phyloP scores from a whole-genome alignment of 2,888 invertebrate genomes.

The Eupithecia inturbata region DNA sequence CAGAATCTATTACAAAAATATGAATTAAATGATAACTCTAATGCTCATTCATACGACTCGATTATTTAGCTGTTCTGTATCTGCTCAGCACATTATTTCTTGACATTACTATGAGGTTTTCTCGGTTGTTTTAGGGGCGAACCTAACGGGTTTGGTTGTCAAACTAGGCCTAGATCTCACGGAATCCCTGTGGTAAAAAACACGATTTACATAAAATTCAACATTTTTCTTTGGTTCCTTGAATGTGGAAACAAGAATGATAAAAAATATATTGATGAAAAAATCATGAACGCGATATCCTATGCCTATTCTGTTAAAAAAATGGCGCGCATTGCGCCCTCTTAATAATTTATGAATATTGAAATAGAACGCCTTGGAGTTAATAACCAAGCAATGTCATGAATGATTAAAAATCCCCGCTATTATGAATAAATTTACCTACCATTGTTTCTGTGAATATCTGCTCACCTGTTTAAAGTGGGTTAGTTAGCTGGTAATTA shows the following conservation, averaged over 20 bases:
- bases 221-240: too few species aligned
- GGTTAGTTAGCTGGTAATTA: constrained; percentile 12
- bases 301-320: too few species aligned
- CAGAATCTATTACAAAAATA: neutral
- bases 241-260: too few species aligned
- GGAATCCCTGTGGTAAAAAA: too few species aligned
- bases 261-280: too few species aligned
- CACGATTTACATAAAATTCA: too few species aligned
- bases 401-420: constrained; percentile 20
- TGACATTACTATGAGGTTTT: neutral
- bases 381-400: constrained; percentile 23
- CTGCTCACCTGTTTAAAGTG: constrained; percentile 22
- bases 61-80: neutral
- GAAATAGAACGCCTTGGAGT: constrained; percentile 24
- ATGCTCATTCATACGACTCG: neutral
- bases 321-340: too few species aligned
- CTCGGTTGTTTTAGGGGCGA: too few species aligned
- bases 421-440: constrained; percentile 9
- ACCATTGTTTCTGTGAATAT: constrained; percentile 13
- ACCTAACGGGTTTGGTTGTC: too few species aligned
- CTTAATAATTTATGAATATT: constrained; percentile 18
- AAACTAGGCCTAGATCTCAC: too few species aligned
- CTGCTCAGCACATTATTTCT: constrained; percentile 3
- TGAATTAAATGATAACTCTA: neutral
- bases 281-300: too few species aligned